phyloP scores from a whole-genome alignment of 1,140 invertebrate genomes.

The Drosophila athabasca region DNA sequence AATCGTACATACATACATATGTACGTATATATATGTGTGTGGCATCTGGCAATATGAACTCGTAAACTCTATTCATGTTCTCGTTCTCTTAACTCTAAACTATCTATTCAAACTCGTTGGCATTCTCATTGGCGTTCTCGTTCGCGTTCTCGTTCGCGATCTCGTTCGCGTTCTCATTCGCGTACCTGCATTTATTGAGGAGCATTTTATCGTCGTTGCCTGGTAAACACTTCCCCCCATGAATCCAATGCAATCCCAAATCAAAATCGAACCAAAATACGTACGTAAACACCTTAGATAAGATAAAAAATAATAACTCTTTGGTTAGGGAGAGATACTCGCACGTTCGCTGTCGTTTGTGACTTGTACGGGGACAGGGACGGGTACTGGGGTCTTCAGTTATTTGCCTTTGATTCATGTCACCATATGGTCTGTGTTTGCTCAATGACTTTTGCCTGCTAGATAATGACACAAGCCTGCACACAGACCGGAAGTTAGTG shows the following conservation, averaged over 20 bases:
- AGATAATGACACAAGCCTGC: constrained; percentile 23
- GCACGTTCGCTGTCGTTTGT: no score
- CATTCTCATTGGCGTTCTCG: no score
- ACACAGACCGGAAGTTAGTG: constrained; percentile 24
- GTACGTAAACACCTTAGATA: constrained; percentile 38
- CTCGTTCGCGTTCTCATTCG: no score
- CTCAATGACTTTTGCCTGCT: constrained; percentile 11
- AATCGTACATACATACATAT: background rate
- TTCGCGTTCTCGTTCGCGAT: no score
- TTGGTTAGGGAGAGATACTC: constrained; percentile 29
- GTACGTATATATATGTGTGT: no score
- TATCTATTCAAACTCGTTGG: no score
- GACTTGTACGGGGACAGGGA: background rate
- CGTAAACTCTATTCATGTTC: constrained; percentile 35
- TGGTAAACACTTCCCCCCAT: constrained; percentile 26
- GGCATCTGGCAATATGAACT: constrained; percentile 38
- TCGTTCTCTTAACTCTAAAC: no score
- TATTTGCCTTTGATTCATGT: constrained; percentile 17
- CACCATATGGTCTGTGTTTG: constrained; percentile 46
- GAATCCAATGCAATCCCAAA: constrained; percentile 8
- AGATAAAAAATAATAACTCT: constrained; percentile 45
- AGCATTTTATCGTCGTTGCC: constrained; percentile 2
- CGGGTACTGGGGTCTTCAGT: background rate
- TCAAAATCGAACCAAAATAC: constrained; percentile 46
- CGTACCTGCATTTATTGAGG: no score